Conservation (phyloP, 2,797 vertebrate species). For the Cryptoprocta ferox region DNA sequence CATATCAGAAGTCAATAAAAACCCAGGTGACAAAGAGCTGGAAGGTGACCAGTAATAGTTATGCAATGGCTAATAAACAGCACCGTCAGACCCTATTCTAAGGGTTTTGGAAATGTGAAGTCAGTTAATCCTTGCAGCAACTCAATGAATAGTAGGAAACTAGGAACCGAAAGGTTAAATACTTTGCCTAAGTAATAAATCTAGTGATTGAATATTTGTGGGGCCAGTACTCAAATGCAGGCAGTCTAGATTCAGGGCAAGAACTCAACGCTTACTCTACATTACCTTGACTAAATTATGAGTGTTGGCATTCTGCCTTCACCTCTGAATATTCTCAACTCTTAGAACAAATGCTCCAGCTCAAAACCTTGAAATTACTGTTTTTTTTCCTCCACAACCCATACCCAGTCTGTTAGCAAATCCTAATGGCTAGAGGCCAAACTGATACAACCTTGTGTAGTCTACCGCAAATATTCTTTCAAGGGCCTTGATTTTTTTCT, state of each 20-base stretch:
- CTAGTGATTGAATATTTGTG: neutral
- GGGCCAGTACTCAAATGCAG: neutral
- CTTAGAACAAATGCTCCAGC: neutral
- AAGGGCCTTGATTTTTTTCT: neutral
- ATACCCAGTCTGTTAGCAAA: neutral
- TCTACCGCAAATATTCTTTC: neutral
- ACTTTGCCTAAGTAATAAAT: neutral
- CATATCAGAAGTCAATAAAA: neutral
- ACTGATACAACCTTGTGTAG: neutral
- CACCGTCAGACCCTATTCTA: neutral
- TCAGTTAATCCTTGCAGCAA: neutral
- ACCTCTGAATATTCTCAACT: neutral
- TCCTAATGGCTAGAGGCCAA: neutral
- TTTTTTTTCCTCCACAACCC: no score
- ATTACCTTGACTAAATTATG: neutral
- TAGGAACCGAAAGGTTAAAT: neutral
- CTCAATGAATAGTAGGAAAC: neutral
- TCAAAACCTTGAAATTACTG: conserved; percentile 11
- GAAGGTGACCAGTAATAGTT: neutral
- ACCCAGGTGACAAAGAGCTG: neutral
- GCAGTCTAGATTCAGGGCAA: neutral
- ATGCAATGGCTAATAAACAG: neutral
- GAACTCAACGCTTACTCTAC: neutral
- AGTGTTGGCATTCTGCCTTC: neutral
- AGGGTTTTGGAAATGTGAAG: neutral